phyloP scores from a whole-genome alignment of 2,888 invertebrate genomes.

The Tuberolachnus salignus region DNA sequence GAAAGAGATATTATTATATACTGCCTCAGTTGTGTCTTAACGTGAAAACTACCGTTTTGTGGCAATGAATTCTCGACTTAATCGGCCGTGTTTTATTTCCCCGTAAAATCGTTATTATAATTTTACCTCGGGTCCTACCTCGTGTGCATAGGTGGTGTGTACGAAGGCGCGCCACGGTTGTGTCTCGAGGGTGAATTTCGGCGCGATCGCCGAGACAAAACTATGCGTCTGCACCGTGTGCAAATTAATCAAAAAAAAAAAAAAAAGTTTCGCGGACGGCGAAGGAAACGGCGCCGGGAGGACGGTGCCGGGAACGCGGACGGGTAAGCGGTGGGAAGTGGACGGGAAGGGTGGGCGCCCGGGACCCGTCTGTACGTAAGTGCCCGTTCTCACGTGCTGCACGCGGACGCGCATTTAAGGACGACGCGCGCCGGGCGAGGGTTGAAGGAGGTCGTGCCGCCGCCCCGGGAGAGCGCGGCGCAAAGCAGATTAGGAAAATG shows the following conservation, averaged over 20 bases:
- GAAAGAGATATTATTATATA: too few relatives aligned
- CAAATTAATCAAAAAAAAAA: constrained; percentile 46
- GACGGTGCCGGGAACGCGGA: not conserved
- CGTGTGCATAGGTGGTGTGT: too few relatives aligned
- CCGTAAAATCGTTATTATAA: too few relatives aligned
- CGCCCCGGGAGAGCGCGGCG: constrained; percentile 39
- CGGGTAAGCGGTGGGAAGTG: not conserved
- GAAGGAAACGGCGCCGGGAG: not conserved
- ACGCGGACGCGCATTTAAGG: not conserved
- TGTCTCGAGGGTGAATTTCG: too few relatives aligned
- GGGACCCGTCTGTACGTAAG: not conserved
- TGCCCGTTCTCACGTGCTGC: not conserved
- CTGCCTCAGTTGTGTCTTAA: too few relatives aligned
- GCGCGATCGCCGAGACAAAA: too few relatives aligned
- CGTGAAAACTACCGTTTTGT: too few relatives aligned
- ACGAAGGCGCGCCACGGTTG: too few relatives aligned
- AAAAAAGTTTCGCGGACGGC: constrained; percentile 16
- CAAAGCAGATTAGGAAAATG: constrained; percentile 51
- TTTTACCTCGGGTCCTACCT: too few relatives aligned
- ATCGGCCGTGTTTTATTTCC: too few relatives aligned
- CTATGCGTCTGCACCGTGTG: not conserved
- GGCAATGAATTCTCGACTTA: too few relatives aligned
- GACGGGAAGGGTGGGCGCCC: too few relatives aligned
- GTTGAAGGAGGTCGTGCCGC: constrained; percentile 24
- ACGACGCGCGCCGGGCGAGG: not conserved